Evolutionary conservation across 2,797 vertebrate species (phyloP).

Genomic region (Halcyon chelicuti): DNA sequence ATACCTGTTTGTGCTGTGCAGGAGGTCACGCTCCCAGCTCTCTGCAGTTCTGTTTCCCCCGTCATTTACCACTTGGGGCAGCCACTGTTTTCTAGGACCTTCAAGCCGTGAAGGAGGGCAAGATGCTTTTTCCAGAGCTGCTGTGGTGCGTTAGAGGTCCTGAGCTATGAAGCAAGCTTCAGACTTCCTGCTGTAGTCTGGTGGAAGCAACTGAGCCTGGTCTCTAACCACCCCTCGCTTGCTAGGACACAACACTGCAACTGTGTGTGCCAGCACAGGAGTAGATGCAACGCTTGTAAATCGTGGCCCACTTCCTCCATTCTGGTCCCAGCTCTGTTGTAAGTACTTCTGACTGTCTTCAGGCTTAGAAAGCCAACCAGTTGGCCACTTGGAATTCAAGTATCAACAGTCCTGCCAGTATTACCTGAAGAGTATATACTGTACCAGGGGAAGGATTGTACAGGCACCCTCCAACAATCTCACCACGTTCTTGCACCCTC

Average conservation of each 20-base stretch:
- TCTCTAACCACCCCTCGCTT: background rate
- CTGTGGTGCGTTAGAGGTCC: background rate
- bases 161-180: slow-evolving; percentile 42
- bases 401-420: background rate
- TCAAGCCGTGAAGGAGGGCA: slow-evolving; percentile 53
- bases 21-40: background rate
- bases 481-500: background rate
- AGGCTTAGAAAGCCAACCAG: background rate
- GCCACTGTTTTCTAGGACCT: background rate
- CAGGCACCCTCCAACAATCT: background rate
- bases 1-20: background rate
- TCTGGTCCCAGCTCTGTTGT: background rate
- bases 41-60: background rate
- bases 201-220: background rate
- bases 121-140: slow-evolving; percentile 56
- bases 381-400: background rate
- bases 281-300: background rate
- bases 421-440: background rate
- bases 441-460: background rate
- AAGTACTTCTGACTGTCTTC: background rate
- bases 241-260: background rate
- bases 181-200: rapidly evolving
- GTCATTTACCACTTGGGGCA: background rate
- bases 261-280: background rate
- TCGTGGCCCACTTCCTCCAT: rapidly evolving